phyloP scores from a whole-genome alignment of 2,888 invertebrate genomes.

The Aporophyla lueneburgensis region DNA sequence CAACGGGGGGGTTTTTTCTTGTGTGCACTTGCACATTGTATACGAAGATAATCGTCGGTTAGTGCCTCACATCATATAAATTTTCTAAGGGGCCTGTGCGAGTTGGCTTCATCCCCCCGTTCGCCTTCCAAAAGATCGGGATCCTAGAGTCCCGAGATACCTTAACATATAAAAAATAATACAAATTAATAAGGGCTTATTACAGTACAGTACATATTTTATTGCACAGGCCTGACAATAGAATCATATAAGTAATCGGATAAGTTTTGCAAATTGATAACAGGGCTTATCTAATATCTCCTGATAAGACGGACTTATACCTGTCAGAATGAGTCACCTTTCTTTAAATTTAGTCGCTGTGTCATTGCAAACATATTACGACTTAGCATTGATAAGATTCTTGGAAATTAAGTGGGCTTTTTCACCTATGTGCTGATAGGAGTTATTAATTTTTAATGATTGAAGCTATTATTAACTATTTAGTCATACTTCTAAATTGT shows the following conservation, averaged over 20 bases:
- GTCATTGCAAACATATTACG: slow-evolving; percentile 55
- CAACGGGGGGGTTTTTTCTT: too few relatives aligned
- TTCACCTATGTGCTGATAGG: slow-evolving; percentile 30
- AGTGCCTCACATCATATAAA: too few relatives aligned
- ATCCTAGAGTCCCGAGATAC: too few relatives aligned
- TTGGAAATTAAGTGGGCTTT: slow-evolving; percentile 29
- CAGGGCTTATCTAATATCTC: slow-evolving; percentile 40
- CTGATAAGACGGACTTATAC: slow-evolving; percentile 41
- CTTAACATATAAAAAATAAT: too few relatives aligned
- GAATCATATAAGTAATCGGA: not conserved
- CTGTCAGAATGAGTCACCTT: slow-evolving; percentile 62
- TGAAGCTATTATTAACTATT: slow-evolving; percentile 1
- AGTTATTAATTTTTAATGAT: slow-evolving; percentile 17
- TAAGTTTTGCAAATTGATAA: slow-evolving; percentile 24
- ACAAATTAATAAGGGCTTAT: not conserved
- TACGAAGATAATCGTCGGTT: too few relatives aligned
- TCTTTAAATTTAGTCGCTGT: slow-evolving; percentile 57
- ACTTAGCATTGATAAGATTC: slow-evolving; percentile 54
- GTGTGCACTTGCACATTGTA: too few relatives aligned
- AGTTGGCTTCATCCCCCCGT: too few relatives aligned
- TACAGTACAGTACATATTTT: not conserved
- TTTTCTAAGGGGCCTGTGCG: too few relatives aligned
- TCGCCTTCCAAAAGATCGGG: too few relatives aligned
- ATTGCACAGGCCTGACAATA: not conserved
- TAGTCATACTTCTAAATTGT: not conserved